These are phyloP conservation scores for Andrena praecox DNA, from an alignment of 2,888 invertebrate species.

Conservation along the genomic window DNA sequence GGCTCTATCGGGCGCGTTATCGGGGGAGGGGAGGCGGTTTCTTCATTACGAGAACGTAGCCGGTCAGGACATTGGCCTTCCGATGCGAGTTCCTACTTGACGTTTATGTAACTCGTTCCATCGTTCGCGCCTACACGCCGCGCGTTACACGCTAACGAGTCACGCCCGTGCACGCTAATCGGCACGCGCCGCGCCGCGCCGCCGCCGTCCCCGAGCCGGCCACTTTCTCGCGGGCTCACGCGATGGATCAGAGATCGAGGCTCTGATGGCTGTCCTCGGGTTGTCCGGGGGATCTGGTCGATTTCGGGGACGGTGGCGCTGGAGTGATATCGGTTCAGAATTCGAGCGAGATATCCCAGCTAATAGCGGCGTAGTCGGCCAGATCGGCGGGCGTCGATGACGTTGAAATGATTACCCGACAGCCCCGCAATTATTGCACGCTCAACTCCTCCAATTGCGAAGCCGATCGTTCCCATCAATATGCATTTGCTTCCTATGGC, in stretches of 20 bases:
- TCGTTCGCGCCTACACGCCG: slow-evolving; percentile 48
- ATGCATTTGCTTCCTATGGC: slow-evolving; percentile 2
- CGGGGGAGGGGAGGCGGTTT: slow-evolving; percentile 51
- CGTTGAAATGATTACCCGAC: background rate
- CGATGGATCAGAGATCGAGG: background rate
- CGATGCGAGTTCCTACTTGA: slow-evolving; percentile 68
- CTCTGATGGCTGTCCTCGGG: background rate
- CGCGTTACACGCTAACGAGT: slow-evolving; percentile 52
- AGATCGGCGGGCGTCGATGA: background rate
- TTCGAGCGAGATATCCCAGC: too few species aligned
- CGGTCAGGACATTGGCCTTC: slow-evolving; percentile 81
- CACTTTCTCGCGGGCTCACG: slow-evolving; percentile 27
- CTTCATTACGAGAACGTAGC: slow-evolving; percentile 58
- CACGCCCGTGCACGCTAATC: slow-evolving; percentile 50
- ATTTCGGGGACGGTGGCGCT: too few species aligned
- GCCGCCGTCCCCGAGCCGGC: background rate
- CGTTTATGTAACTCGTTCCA: slow-evolving; percentile 78
- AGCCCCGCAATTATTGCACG: background rate
- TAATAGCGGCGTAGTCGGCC: background rate
- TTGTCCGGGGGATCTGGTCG: too few species aligned
- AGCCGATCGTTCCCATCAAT: slow-evolving; percentile 4
- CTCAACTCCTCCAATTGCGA: background rate
- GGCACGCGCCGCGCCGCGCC: slow-evolving; percentile 1
- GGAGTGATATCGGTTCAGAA: too few species aligned
- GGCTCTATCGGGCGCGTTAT: background rate